Percentiles rank a stretch among this genome's conserved stretches.
Conservation (phyloP, 2,888 invertebrate species). For the Tiliacea aurago region DNA sequence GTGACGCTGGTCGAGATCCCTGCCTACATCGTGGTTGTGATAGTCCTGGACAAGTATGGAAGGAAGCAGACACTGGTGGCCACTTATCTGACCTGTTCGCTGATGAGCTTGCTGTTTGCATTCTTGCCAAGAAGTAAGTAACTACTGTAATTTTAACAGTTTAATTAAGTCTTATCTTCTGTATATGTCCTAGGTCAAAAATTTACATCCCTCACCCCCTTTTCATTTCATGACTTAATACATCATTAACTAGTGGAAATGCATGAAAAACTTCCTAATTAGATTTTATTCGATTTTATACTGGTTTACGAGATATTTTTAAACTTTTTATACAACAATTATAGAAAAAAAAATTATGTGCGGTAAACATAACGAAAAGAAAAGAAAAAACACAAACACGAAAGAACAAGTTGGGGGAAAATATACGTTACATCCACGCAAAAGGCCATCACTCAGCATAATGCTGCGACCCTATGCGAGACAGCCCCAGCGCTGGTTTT, state of each 20-base stretch:
- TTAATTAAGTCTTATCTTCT: not conserved
- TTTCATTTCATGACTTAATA: no score
- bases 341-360: no score
- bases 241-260: not conserved
- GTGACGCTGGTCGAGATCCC: slow-evolving; percentile 93
- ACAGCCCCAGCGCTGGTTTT: no score
- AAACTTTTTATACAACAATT: not conserved
- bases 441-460: no score
- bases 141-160: not conserved
- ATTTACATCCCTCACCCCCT: no score
- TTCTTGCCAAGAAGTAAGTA: slow-evolving; percentile 91
- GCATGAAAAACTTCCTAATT: not conserved
- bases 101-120: slow-evolving; percentile 91
- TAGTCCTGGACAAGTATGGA: slow-evolving; percentile 92
- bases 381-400: no score
- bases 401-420: no score
- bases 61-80: slow-evolving; percentile 91
- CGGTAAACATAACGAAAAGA: no score
- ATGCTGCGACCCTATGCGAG: no score
- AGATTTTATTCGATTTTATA: not conserved
- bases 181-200: no score
- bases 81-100: slow-evolving; percentile 91
- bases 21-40: slow-evolving; percentile 92
- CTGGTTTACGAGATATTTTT: not conserved
- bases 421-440: no score